Evolutionary conservation across 2,888 invertebrate genomes (phyloP).

Genomic region (Pherbina coryleti): DNA sequence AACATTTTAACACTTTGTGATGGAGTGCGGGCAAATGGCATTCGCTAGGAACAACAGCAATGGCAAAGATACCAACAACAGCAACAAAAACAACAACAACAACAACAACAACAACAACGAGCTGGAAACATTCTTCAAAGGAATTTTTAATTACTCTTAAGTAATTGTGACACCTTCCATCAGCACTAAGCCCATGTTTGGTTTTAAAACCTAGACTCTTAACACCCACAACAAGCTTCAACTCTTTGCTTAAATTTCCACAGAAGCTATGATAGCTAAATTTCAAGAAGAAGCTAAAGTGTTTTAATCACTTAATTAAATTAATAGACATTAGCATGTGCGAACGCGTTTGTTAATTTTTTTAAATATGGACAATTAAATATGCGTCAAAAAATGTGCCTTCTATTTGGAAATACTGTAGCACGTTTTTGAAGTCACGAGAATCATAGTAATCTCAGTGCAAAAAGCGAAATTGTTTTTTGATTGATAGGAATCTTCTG

Average conservation of each 20-base stretch:
- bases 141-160: constrained; percentile 23
- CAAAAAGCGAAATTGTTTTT: no score
- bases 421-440: no score
- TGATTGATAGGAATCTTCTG: no score
- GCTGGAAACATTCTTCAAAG: constrained; percentile 15
- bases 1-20: not conserved
- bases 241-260: not conserved
- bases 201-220: not conserved
- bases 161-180: constrained; percentile 8
- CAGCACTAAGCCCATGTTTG: not conserved
- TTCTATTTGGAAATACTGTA: no score
- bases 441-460: no score
- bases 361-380: not conserved
- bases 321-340: not conserved
- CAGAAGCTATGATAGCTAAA: no score
- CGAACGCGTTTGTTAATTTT: not conserved
- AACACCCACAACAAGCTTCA: not conserved
- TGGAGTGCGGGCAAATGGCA: no score
- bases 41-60: not conserved
- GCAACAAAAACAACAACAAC: no score
- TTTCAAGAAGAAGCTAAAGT: no score
- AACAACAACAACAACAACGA: not conserved
- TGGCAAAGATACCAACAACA: not conserved
- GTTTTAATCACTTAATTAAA: not conserved
- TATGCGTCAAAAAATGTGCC: not conserved